Conservation (phyloP, 2,888 invertebrate species). For the Bugulina stolonifera region DNA sequence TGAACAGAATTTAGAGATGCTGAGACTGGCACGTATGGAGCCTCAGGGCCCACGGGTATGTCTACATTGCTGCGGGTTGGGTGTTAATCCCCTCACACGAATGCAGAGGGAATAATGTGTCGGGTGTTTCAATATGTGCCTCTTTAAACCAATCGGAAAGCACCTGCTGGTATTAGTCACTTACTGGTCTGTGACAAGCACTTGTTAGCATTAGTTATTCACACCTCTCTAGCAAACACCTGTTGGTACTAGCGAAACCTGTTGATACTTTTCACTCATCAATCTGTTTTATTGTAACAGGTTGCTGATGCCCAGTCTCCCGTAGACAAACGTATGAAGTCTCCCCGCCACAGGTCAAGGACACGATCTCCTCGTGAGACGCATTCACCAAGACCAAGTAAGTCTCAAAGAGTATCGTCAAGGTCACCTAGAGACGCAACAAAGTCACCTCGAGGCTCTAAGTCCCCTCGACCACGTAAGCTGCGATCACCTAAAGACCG, state of each 20-base stretch:
- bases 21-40: constrained; percentile 14
- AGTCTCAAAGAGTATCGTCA: background rate
- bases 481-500: background rate
- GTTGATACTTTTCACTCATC: too few species aligned
- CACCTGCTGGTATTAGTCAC: too few species aligned
- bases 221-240: too few species aligned
- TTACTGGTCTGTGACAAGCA: too few species aligned
- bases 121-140: too few species aligned
- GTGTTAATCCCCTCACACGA: too few species aligned
- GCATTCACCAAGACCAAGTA: background rate
- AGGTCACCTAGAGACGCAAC: background rate
- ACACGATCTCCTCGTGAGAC: background rate
- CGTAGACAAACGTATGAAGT: background rate
- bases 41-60: background rate
- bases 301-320: background rate
- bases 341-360: background rate
- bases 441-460: background rate
- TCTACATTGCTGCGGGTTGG: too few species aligned
- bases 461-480: constrained; percentile 6
- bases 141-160: too few species aligned
- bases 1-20: constrained; percentile 16
- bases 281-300: too few species aligned
- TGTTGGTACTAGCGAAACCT: too few species aligned
- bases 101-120: too few species aligned
- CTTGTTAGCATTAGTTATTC: too few species aligned